Percentiles rank a stretch among this genome's conserved stretches.
phyloP scores from a whole-genome alignment of 2,797 vertebrate species.

The Lithobates sylvaticus region DNA sequence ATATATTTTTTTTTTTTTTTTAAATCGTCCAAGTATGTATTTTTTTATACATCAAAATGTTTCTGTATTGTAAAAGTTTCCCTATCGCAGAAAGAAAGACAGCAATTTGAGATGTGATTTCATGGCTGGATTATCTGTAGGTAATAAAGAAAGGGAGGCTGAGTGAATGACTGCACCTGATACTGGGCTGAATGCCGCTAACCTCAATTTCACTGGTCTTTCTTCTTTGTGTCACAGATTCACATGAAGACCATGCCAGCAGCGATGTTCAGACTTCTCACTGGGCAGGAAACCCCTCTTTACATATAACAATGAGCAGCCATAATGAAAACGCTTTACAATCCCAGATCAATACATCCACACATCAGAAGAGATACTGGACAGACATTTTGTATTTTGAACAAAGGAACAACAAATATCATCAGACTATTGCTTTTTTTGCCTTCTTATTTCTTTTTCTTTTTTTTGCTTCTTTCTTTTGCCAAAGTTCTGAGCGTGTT shows the following conservation, averaged over 20 bases:
- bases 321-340: slow-evolving; percentile 46
- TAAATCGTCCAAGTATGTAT: neutral
- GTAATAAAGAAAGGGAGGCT: neutral
- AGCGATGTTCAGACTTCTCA: slow-evolving; percentile 98
- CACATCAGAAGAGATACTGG: slow-evolving; percentile 29
- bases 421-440: slow-evolving; percentile 66
- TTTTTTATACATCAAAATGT: neutral
- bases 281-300: slow-evolving; percentile 96
- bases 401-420: slow-evolving; percentile 63
- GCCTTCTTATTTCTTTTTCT: slow-evolving; percentile 58
- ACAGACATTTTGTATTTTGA: slow-evolving; percentile 68
- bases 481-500: slow-evolving; percentile 69
- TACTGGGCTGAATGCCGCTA: neutral
- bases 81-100: neutral
- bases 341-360: slow-evolving; percentile 45
- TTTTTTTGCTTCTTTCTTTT: slow-evolving; percentile 67
- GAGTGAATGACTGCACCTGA: neutral
- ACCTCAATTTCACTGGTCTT: neutral
- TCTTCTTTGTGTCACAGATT: slow-evolving; percentile 79
- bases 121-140: neutral
- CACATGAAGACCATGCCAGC: slow-evolving; percentile 99
- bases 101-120: neutral
- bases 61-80: neutral
- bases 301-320: slow-evolving; percentile 85
- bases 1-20: too few species aligned